Evolutionary conservation across 2,797 vertebrate genomes (phyloP), one percentile per base, ranked within the genome.

Genomic region (Hypotaenidia philippensis): DNA sequence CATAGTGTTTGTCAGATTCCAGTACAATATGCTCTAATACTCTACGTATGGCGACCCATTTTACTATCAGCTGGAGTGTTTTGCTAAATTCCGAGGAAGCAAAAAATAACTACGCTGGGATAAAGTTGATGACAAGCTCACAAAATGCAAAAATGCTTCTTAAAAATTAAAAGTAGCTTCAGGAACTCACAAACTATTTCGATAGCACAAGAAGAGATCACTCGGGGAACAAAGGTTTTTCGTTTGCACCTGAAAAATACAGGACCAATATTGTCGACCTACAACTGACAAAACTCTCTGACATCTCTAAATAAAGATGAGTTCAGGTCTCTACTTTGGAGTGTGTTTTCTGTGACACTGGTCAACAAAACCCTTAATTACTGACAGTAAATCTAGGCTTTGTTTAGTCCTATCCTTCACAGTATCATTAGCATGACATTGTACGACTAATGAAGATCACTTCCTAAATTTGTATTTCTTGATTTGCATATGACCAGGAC

Each of bases 21-120:
- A 64, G 27, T 7, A 57, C 13, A 23, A 60, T 3, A 16, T 10
- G 16, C 15, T 70, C 47, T 53, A 34, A 63, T 10, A 47, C 7
- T 19, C 34, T 1, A 36, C 36, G 36, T 36, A n/a, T 0, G 23
- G 57, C n/a, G 64, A 49, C 10, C 8, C 2, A 0, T 13, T 17
- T 27, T 41, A 17, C 15, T 55, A n/a, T 6, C 66, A 75, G 45
- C 21, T 23, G 23, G 1, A 49, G 21, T 1, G 10, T 1, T 27
- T 8, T n/a, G 53, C 29, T 52, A 59, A 49, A 45, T 13, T 38
- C 45, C 26, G 19, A 50, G 34, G 47, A 55, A 44, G 22, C 41
- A 55, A 44, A 40, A n/a, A 45, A 57, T 47, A 2, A 12, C 1
- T 13, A 50, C 22, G 8, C 32, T 50, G 21, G 26, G 31, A 65